Base-by-base conservation (phyloP, 2,113 vertebrate species). In the Jaculus jaculus region DNA sequence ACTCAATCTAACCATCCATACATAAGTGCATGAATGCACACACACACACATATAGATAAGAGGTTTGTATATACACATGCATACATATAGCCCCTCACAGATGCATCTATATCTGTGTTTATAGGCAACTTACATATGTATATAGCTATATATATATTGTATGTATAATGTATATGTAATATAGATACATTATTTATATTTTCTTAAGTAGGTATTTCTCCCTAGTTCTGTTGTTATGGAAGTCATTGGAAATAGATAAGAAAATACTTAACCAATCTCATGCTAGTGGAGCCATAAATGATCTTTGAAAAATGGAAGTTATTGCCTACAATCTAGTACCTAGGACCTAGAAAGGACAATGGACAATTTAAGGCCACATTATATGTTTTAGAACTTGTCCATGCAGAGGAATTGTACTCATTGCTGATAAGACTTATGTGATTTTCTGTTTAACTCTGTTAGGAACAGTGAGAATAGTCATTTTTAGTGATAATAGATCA, bases 301-400 rank as follows among this genome's bases (percentile, higher is more conserved):
- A 94, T 66, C 85, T 96, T 94, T 93, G 74, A 34, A 89, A 95
- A 78, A 66, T 92, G 34, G n/a, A 95, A 82, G 58, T 86, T n/a
- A 47, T 88, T 63, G 20, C 63, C 37, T 89, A 51, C 23, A 94
- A 63, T 51, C 7, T 92, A 87, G 28, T 28, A 87, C 72, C 91
- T 91, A 87, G 28, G 32, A 87, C 72, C 91, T 91, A 96, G 54
- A 94, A 96, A 90, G 60, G 61, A 86, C 74, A 95, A 66, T 75
- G n/a, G 81, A 13, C 47, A 86, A 83, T 88, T 94, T 72, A 92
- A 96, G 92, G 66, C 6, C 21, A 86, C 82, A 60, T 89, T 72
- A 61, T 84, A 8, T 71, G 6, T 90, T 96, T 95, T 79, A 84
- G 2, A 93, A n/a, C 61, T 94, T 96, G 15, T 28, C 73, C 24